A percentile compares a stretch with the other conserved stretches of the same genome.
phyloP scores from a whole-genome alignment of 2,888 invertebrate genomes.

The Caenorhabditis panamensis region DNA sequence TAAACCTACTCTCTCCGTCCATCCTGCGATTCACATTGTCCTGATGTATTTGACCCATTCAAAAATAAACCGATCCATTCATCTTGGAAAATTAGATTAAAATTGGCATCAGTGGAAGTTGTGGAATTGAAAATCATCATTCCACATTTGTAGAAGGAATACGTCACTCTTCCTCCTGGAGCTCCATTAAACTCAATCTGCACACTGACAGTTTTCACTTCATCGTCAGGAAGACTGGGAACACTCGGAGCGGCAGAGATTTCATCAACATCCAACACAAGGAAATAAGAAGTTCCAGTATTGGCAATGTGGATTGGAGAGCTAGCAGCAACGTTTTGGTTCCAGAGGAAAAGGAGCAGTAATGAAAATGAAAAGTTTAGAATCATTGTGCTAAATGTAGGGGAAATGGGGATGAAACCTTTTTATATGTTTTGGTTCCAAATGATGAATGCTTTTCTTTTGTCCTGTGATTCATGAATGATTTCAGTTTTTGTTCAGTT shows the following conservation, averaged over 20 bases:
- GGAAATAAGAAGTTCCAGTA: not conserved
- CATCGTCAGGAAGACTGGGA: not conserved
- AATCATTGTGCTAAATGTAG: too few species aligned
- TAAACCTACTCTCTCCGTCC: not conserved
- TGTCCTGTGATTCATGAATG: too few species aligned
- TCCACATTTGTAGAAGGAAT: not conserved
- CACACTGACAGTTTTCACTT: not conserved
- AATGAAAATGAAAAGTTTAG: too few species aligned
- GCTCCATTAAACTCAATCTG: not conserved
- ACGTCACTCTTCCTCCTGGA: not conserved
- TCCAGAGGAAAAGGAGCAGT: too few species aligned
- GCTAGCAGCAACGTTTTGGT: not conserved
- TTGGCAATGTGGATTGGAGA: not conserved
- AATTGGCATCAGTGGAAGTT: not conserved
- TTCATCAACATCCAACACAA: not conserved
- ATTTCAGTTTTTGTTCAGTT: too few species aligned
- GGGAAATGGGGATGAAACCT: too few species aligned
- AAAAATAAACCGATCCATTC: conserved; percentile 1
- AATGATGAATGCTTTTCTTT: too few species aligned
- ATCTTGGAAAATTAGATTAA: not conserved
- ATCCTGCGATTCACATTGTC: not conserved
- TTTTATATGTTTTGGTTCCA: too few species aligned
- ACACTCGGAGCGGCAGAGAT: not conserved
- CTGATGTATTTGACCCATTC: not conserved
- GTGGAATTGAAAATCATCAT: not conserved